These are phyloP conservation scores for Chironomus riparius DNA, from an alignment of 2,888 invertebrate genomes.

Conservation along the genomic window DNA sequence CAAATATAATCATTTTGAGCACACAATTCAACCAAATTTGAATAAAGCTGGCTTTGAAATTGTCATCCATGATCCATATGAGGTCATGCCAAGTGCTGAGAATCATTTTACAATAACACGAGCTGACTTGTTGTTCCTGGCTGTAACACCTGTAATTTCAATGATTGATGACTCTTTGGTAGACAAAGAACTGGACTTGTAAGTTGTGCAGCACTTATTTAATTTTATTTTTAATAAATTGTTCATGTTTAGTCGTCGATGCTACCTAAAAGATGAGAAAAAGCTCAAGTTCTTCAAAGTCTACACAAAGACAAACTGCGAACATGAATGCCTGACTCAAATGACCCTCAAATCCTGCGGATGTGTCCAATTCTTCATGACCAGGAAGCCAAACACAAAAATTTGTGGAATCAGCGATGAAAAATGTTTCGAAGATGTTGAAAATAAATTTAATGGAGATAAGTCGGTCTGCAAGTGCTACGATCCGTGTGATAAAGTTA, in stretches of 20 bases:
- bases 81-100: not conserved
- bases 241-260: not conserved
- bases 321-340: constrained; percentile 1
- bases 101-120: not conserved
- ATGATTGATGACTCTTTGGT: not conserved
- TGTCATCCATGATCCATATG: not conserved
- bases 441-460: not conserved
- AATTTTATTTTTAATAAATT: not conserved
- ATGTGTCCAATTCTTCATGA: not conserved
- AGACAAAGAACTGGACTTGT: too few species aligned
- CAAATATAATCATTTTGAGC: not conserved
- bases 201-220: too few species aligned
- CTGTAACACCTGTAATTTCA: not conserved
- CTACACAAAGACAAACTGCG: not conserved
- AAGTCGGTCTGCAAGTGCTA: not conserved
- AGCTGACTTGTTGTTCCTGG: not conserved
- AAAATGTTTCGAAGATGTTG: not conserved
- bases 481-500: not conserved
- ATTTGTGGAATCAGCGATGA: not conserved
- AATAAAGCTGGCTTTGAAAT: too few species aligned
- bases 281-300: not conserved
- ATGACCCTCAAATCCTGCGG: not conserved
- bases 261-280: not conserved
- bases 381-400: not conserved
- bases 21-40: too few species aligned